Percentiles rank a stretch among this genome's conserved stretches.
Evolutionary conservation across 2,113 vertebrate genomes (phyloP).

Genomic region (Phrynosoma platyrhinos): DNA sequence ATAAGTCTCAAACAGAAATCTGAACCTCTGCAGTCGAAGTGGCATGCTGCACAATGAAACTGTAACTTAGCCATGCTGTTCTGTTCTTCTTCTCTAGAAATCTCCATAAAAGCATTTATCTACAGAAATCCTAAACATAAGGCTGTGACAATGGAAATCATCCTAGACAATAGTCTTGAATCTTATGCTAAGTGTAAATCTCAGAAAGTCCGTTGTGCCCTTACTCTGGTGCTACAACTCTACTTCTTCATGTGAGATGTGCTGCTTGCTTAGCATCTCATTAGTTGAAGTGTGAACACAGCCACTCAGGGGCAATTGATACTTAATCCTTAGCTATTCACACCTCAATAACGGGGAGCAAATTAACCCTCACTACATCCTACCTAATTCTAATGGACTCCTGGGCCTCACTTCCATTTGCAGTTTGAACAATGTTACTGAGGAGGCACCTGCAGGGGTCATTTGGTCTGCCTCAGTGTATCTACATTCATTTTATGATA

Average conservation of each 20-base stretch:
- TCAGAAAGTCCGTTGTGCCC: neutral
- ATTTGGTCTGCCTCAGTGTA: neutral
- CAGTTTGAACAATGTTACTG: constrained; percentile 6
- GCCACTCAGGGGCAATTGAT: constrained; percentile 39
- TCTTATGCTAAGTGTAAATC: no score
- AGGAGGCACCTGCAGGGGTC: neutral
- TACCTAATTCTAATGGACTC: constrained; percentile 43
- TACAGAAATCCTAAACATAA: constrained; percentile 22
- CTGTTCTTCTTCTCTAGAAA: neutral
- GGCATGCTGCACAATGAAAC: neutral
- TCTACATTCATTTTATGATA: neutral
- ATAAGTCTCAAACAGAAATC: neutral
- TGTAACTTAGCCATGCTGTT: neutral
- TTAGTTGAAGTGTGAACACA: constrained; percentile 40
- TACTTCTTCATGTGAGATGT: constrained; percentile 17
- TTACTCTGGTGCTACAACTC: neutral
- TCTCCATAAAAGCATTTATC: constrained; percentile 5
- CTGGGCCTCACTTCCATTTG: neutral
- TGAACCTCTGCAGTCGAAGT: neutral
- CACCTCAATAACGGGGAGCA: constrained; percentile 37
- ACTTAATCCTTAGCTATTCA: constrained; percentile 42
- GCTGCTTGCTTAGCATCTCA: constrained; percentile 17
- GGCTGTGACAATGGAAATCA: neutral
- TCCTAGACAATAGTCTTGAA: neutral
- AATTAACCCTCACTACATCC: constrained; percentile 34